A percentile compares a stretch with the other conserved stretches of the same genome.
Conservation (phyloP, 2,113 vertebrate species). For the Pachyramphus minor region DNA sequence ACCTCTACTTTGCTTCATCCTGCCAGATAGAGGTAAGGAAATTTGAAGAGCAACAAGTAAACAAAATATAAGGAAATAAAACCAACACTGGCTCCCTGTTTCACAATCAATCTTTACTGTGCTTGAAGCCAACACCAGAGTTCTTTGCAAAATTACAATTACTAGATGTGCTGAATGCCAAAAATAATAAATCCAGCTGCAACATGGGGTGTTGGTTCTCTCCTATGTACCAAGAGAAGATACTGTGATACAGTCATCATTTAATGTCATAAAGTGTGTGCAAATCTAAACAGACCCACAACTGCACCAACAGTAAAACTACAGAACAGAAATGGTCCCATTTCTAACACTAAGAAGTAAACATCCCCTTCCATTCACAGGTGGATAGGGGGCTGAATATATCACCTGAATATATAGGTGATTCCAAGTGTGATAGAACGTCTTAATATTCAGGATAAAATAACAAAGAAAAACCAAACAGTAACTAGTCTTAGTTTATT, state of each 20-base stretch:
- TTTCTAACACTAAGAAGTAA: not conserved
- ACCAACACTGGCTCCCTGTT: not conserved
- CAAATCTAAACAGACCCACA: not conserved
- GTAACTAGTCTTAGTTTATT: not conserved
- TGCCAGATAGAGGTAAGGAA: constrained; percentile 34
- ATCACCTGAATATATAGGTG: not conserved
- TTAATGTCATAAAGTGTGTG: not conserved
- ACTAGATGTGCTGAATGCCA: not conserved
- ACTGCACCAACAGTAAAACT: not conserved
- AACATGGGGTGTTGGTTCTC: not conserved
- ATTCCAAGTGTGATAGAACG: not conserved
- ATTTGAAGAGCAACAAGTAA: constrained; percentile 20
- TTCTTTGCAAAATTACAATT: constrained; percentile 16
- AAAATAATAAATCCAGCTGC: not conserved
- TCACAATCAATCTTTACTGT: not conserved
- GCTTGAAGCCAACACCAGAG: not conserved
- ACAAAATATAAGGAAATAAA: not conserved
- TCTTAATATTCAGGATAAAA: not conserved
- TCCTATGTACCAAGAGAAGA: not conserved
- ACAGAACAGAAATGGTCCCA: not conserved
- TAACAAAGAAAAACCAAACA: not conserved
- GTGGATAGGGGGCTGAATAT: not conserved
- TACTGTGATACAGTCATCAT: not conserved
- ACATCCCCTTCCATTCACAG: not conserved
- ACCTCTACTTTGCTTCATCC: not conserved